A percentile compares a stretch with the other conserved stretches of the same genome.
Evolutionary conservation across 2,113 vertebrate genomes (phyloP).

Genomic region (Speoplatyrhinus poulsoni): DNA sequence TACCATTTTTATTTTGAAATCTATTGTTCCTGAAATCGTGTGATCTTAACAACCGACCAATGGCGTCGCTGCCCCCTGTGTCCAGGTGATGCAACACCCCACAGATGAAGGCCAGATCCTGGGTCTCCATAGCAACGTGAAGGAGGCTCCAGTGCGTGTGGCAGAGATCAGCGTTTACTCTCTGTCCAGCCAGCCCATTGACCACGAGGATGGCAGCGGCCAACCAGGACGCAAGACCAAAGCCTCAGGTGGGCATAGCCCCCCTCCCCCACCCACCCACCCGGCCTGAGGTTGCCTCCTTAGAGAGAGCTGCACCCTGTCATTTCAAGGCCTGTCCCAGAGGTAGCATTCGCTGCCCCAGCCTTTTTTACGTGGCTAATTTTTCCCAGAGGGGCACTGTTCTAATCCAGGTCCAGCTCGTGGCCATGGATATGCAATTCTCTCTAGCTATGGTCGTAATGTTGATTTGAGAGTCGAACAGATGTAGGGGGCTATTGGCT

Average conservation of each 20-base stretch:
- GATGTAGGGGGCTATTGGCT: conserved; percentile 59
- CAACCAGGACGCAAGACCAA: conserved; percentile 75
- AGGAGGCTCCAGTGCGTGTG: conserved; percentile 76
- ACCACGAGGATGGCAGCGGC: conserved; percentile 77
- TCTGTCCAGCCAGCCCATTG: conserved; percentile 81
- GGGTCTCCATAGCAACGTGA: conserved; percentile 81
- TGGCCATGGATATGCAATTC: conserved; percentile 55
- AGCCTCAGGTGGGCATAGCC: conserved; percentile 68
- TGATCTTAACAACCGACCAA: not conserved
- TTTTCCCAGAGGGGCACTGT: conserved; percentile 48
- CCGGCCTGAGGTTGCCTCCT: conserved; percentile 4
- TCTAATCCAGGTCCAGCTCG: conserved; percentile 48
- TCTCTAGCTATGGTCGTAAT: conserved; percentile 58
- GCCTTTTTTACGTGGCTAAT: conserved; percentile 50
- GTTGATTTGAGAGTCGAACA: conserved; percentile 55
- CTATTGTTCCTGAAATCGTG: not conserved
- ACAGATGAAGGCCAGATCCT: conserved; percentile 79
- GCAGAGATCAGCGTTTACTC: conserved; percentile 82
- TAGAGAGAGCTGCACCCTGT: conserved; percentile 20
- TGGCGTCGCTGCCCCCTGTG: conserved; percentile 24
- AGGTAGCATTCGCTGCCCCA: conserved; percentile 28
- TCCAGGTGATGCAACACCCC: conserved; percentile 81
- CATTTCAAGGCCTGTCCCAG: conserved; percentile 38
- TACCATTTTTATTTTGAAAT: not conserved
- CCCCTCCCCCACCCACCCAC: not conserved